phyloP scores from a whole-genome alignment of 2,113 vertebrate genomes.

The Paramisgurnus dabryanus region DNA sequence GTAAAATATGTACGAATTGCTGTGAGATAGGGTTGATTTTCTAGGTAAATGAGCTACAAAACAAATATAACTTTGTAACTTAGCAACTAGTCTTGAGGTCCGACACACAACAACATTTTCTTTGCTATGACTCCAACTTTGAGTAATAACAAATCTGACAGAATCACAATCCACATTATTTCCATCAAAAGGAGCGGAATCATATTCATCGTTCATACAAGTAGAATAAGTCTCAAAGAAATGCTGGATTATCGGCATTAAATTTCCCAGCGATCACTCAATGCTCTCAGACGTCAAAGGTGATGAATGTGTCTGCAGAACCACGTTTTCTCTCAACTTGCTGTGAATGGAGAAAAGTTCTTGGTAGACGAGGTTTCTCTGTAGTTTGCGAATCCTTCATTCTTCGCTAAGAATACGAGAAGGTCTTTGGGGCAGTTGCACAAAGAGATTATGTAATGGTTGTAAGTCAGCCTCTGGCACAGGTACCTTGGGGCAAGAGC shows the following conservation, averaged over 20 bases:
- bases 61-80: no score
- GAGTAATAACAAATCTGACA: background rate
- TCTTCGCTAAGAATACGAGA: background rate
- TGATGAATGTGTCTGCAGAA: conserved; percentile 19
- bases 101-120: no score
- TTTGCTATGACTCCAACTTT: background rate
- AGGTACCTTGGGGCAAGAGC: conserved; percentile 35
- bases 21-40: no score
- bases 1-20: no score
- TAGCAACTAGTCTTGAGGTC: no score
- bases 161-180: background rate
- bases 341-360: conserved; percentile 5
- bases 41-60: no score
- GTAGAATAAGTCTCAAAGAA: background rate
- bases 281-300: conserved; percentile 36
- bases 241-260: background rate
- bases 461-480: conserved; percentile 39
- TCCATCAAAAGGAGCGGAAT: background rate
- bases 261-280: conserved; percentile 39
- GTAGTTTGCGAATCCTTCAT: background rate
- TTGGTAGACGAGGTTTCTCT: background rate
- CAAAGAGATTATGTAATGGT: conserved; percentile 48
- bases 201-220: background rate
- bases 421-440: conserved; percentile 28
- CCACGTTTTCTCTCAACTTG: conserved; percentile 12